Percentiles rank a stretch among this genome's conserved stretches.
Evolutionary conservation across 2,113 vertebrate species (phyloP).

Genomic region (Apistogramma diplotaenia): DNA sequence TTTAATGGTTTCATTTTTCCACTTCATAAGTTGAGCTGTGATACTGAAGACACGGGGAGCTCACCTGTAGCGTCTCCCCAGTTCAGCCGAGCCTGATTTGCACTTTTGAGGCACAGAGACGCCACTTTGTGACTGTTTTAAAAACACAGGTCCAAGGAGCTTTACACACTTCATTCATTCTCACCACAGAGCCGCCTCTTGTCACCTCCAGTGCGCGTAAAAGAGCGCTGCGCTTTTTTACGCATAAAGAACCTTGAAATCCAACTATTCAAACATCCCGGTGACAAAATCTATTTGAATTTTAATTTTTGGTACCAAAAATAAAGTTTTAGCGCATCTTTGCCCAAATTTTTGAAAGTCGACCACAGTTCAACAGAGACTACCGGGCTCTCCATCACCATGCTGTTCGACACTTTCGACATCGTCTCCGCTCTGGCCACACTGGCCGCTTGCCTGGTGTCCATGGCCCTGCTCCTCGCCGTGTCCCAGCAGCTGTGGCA

Average conservation of each 20-base stretch:
- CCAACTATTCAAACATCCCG: not conserved
- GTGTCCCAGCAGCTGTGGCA: slow-evolving; percentile 98
- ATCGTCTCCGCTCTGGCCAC: slow-evolving; percentile 94
- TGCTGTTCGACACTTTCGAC: slow-evolving; percentile 93
- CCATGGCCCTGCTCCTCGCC: slow-evolving; percentile 90
- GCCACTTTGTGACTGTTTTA: slow-evolving; percentile 24
- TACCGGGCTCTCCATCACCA: slow-evolving; percentile 59
- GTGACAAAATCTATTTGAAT: not conserved
- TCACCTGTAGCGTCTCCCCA: slow-evolving; percentile 56
- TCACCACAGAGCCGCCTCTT: not conserved
- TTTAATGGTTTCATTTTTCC: not conserved
- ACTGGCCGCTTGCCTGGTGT: slow-evolving; percentile 91
- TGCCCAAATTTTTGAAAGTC: not conserved
- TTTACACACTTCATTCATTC: slow-evolving; percentile 56
- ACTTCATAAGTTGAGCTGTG: not conserved
- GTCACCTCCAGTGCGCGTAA: slow-evolving; percentile 12
- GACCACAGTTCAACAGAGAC: not conserved
- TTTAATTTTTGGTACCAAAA: not conserved
- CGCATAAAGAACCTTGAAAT: slow-evolving; percentile 4
- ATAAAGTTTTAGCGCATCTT: not conserved
- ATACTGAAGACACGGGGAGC: not conserved
- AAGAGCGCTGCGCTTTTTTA: slow-evolving; percentile 40
- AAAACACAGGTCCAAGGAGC: not conserved
- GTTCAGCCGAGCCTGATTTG: not conserved
- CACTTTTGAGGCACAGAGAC: slow-evolving; percentile 36